Base-by-base conservation (phyloP, 92 coral and sea anemone genomes). In the Scolanthus callimorphus region DNA sequence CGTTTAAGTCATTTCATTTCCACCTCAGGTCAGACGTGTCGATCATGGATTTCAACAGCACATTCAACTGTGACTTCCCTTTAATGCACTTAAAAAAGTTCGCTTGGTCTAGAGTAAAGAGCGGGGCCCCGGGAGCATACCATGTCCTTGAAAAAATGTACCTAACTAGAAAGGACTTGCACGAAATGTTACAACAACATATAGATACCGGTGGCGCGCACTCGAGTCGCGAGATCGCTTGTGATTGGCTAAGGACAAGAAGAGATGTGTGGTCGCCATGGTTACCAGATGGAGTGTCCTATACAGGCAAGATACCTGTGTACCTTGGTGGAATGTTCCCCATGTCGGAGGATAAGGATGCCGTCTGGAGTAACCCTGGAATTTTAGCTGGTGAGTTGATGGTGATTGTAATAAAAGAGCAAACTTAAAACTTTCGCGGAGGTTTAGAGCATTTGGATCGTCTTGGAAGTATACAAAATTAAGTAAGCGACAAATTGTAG, bases 281-380 rank as follows among this genome's bases (percentile, higher is more conserved):
- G 95, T 48, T 87, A 11, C 90, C 86, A 17, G 4, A 62, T 55
- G 64, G 75, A 29, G 72, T 48, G 29, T 24, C 55, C 19, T 60
- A 34, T 37, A 31, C 50, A 31, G 80, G 79, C 2, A 87, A 82
- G 29, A 57, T 58, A 0, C 95, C 90, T 23, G 90, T 87, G 38
- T 82, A 77, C 54, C 72, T 87, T 29, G 95, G 95, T 26, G 95
- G 95, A n/a, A 82, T 87, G 95, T 87, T 87, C 37, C 90, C 95
- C 0, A 77, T 82, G 76, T 66, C 84, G 15, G 59, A 39, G 46
- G 75, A 60, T 29, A 61, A 78, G 31, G 80, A 69, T 17, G 90
- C 90, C 3, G 73, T 87, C 9, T 87, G 95, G 95, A 85, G 89
- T 28, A 63, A 80, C 34, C 95, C 95, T 27, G 95, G 95, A 67